phyloP scores from a whole-genome alignment of 2,888 invertebrate genomes.

The Hemicrepidius hirtus region DNA sequence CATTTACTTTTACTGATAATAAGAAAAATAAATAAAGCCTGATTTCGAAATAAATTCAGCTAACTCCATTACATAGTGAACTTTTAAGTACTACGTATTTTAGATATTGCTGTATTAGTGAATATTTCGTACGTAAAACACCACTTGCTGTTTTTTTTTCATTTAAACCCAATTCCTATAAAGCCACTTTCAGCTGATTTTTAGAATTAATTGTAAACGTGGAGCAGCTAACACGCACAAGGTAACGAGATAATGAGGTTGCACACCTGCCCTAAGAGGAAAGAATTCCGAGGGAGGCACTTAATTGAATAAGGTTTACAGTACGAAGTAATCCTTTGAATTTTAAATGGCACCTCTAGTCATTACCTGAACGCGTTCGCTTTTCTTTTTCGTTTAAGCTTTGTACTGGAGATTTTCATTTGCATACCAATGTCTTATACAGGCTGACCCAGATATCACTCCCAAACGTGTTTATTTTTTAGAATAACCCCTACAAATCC shows the following conservation, averaged over 20 bases:
- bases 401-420: background rate
- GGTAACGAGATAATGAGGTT: slow-evolving; percentile 24
- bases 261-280: slow-evolving; percentile 6
- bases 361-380: background rate
- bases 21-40: no score
- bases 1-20: no score
- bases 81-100: no score
- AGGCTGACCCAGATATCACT: no score
- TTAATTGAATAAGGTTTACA: slow-evolving; percentile 24
- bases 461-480: no score
- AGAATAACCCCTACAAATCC: no score
- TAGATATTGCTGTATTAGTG: no score
- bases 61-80: no score
- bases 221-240: slow-evolving; percentile 4
- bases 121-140: no score
- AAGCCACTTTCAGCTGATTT: background rate
- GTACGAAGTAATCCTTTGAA: slow-evolving; percentile 18
- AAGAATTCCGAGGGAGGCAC: slow-evolving; percentile 11
- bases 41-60: no score
- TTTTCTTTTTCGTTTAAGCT: background rate
- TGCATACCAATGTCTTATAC: background rate
- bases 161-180: no score
- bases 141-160: no score
- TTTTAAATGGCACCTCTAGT: slow-evolving; percentile 11
- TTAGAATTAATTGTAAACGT: background rate